Conservation (phyloP, 1,140 invertebrate genomes). For the Drosophila ohnishii region DNA sequence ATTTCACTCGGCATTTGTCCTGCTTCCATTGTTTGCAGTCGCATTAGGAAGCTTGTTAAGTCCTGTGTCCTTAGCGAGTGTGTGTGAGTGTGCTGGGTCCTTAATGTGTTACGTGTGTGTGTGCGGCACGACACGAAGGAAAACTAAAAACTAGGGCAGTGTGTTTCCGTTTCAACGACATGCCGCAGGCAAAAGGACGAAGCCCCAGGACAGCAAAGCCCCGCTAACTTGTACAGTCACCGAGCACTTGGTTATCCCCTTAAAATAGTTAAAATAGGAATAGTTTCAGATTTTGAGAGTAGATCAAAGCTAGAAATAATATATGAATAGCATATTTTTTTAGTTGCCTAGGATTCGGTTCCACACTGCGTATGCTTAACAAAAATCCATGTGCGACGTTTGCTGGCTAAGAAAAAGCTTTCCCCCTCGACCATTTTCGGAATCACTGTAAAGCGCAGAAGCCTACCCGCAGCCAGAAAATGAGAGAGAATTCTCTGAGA, state of each 20-base stretch:
- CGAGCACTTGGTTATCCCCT: background rate
- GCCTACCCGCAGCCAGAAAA: constrained; percentile 14
- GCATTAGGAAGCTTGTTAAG: constrained; percentile 35
- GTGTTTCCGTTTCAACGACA: constrained; percentile 76
- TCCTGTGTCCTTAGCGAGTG: constrained; percentile 8
- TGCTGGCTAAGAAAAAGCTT: constrained; percentile 41
- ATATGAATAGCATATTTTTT: background rate
- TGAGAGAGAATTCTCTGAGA: constrained; percentile 16
- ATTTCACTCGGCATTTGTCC: constrained; percentile 41
- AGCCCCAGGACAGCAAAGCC: constrained; percentile 40
- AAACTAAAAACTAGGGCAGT: constrained; percentile 81
- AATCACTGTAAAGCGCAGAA: constrained; percentile 46
- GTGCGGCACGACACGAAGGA: constrained; percentile 43
- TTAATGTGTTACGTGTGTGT: constrained; percentile 13
- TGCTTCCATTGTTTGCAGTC: constrained; percentile 31
- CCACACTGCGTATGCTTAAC: constrained; percentile 62
- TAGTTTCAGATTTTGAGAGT: background rate
- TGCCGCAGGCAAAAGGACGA: constrained; percentile 47
- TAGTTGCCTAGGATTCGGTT: constrained; percentile 1
- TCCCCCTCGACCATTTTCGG: constrained; percentile 40
- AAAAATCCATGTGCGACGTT: constrained; percentile 52
- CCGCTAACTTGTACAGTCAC: constrained; percentile 10
- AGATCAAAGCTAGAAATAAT: background rate
- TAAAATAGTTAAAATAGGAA: no score
- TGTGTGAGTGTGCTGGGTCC: constrained; percentile 8